Base-by-base conservation (phyloP, 1,140 invertebrate genomes). In the Nymphalis io region DNA sequence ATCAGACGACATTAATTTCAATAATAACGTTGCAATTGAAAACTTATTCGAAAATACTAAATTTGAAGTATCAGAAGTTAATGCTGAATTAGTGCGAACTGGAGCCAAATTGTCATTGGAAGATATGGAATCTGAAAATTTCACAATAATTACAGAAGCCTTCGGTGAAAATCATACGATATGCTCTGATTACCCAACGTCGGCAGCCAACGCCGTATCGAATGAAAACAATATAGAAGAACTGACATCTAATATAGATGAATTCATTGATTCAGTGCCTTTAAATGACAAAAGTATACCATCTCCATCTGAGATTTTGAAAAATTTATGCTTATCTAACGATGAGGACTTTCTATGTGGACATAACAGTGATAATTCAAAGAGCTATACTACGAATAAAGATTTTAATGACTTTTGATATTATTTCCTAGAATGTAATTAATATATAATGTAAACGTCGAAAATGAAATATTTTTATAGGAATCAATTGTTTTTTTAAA, bases 301-400 rank as follows among this genome's bases (percentile, higher is more conserved):
- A 38, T 93, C 92, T 3, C 91, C 93, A 55, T 92, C 92, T 11
- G 91, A 93, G 72, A 92, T 90, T 60, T 75, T 93, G 4, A 91
- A 92, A 88, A 92, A 93, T 73, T 83, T 93, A 64, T 90, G 89
- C 68, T 80, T 93, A 68, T 88, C 91, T 21, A 89, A 84, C 65
- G 87, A 75, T 13, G 67, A 75, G 48, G 74, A 75, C 3, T 62
- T 64, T 60, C 27, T 70, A 23, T 38, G 44, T 62, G 3, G 15
- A 61, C 65, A 61, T 68, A 60, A 69, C 13, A 60, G 51, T 58
- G 13, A 33, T 57, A 48, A 68, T 44, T 11, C 5, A 23, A 18
- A 51, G 18, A 42, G 1, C 16, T 68, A 67, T 33, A 42, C 76
- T 15, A 67, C 72, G 8, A 76, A 76, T 60, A 82, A 79, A 68